Percentiles rank a stretch among this genome's conserved stretches.
Evolutionary conservation across 2,888 invertebrate species (phyloP).

Genomic region (Hedya salicella): DNA sequence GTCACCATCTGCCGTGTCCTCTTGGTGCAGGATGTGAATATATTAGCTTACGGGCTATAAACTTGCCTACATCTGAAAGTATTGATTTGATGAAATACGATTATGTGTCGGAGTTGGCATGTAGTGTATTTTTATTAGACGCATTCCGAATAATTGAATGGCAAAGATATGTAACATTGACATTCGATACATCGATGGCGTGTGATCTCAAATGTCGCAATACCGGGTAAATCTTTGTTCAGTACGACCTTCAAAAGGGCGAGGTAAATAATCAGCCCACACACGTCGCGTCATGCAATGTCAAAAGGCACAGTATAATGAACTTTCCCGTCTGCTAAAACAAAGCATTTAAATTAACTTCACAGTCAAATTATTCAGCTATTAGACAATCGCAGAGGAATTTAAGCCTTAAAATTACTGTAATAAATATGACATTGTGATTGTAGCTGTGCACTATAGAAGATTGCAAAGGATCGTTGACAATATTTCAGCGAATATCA

Average conservation of each 20-base stretch:
- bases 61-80: slow-evolving; percentile 25
- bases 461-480: background rate
- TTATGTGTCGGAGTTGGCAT: background rate
- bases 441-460: slow-evolving; percentile 4
- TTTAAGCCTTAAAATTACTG: background rate
- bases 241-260: slow-evolving; percentile 14
- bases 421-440: background rate
- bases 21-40: slow-evolving; percentile 25
- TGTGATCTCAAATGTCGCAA: background rate
- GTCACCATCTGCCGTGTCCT: slow-evolving; percentile 32
- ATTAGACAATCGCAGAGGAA: background rate
- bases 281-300: background rate
- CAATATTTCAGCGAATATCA: slow-evolving; percentile 12
- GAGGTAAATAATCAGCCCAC: slow-evolving; percentile 4
- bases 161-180: background rate
- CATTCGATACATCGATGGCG: background rate
- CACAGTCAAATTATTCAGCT: background rate
- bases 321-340: background rate
- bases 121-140: background rate
- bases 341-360: slow-evolving; percentile 1
- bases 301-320: slow-evolving; percentile 10
- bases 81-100: slow-evolving; percentile 7
- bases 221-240: background rate
- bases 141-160: background rate
- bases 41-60: slow-evolving; percentile 19